A percentile compares a stretch with the other conserved stretches of the same genome.
phyloP scores from a whole-genome alignment of 2,888 invertebrate genomes.

The Cataglyphis rosenhaueri region DNA sequence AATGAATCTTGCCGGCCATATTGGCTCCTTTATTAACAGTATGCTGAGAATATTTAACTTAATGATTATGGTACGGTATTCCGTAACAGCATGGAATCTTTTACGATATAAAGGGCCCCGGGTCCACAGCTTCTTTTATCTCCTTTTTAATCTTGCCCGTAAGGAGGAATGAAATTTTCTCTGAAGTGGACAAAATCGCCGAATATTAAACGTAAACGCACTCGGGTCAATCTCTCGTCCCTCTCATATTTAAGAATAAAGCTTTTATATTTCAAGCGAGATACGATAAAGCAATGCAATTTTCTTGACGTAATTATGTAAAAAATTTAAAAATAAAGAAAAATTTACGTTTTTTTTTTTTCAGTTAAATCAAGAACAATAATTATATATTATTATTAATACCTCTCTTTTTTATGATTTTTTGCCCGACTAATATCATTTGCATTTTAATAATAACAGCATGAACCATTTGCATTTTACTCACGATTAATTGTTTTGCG shows the following conservation, averaged over 20 bases:
- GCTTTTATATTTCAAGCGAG: conserved; percentile 40
- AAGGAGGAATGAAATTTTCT: conserved; percentile 45
- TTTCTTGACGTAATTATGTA: conserved; percentile 23
- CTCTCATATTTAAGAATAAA: conserved; percentile 31
- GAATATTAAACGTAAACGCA: conserved; percentile 53
- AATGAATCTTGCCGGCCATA: conserved; percentile 57
- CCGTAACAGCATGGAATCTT: conserved; percentile 35
- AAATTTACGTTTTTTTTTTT: not conserved
- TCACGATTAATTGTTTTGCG: not conserved
- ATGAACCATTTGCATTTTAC: too few relatives aligned
- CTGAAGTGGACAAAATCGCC: conserved; percentile 47
- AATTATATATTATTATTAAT: not conserved
- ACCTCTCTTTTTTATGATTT: not conserved
- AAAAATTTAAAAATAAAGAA: conserved; percentile 22
- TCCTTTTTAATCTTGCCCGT: conserved; percentile 45
- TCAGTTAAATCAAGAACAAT: not conserved
- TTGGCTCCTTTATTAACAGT: conserved; percentile 62
- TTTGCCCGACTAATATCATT: not conserved
- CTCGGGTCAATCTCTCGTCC: conserved; percentile 35
- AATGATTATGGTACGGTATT: conserved; percentile 57
- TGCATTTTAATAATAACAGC: not conserved
- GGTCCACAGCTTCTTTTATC: conserved; percentile 21
- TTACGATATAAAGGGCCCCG: conserved; percentile 30
- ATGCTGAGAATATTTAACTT: conserved; percentile 61
- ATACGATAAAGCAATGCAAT: conserved; percentile 35